Evolutionary conservation across 2,797 vertebrate species (phyloP), one percentile per base, ranked within the genome.

Genomic region (Syngnathus acus): DNA sequence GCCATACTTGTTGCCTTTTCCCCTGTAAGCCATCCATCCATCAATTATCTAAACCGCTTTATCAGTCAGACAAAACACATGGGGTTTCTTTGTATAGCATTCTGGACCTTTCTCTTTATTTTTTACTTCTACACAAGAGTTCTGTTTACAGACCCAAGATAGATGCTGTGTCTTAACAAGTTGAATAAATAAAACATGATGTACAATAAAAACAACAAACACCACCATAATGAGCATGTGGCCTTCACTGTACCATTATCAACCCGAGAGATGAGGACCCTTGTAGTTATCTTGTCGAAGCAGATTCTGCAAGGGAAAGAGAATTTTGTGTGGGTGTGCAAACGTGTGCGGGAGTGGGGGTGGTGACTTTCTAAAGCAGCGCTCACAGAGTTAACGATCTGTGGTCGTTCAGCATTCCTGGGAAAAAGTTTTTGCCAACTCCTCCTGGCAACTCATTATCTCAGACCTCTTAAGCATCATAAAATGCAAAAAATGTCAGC

Each of bases 201-300:
- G 42, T 70, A 83, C 80, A 82, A 84, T 87, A 80, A 87, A 82
- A 83, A 84, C 82, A 88, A 84, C 80, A 86, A 87, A 89, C 83
- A 72, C 78, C 21, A 67, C 71, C 67, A 76, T 90, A 90, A 90
- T 88, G 86, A 90, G 87, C 84, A 85, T 76, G 65, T 82, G 78
- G 79, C 84, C 81, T 89, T 86, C 80, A 77, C 80, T 68, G 82
- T 76, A 68, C 80, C 81, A 87, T 90, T 89, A 90, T 91, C 87
- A 87, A 80, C 81, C 79, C 66, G 77, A 67, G 78, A 87, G 86
- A 90, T 86, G 88, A 90, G 82, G 82, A 78, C 73, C 74, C 84
- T 84, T 61, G 75, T 84, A 90, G 86, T 92, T 91, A 91, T 91
- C 89, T 91, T 83, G 86, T 84, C 71, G 70, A 72, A 79, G 78